A percentile compares a stretch with the other conserved stretches of the same genome.
Conservation (phyloP, 2,113 vertebrate species). For the Pelodiscus sinensis region DNA sequence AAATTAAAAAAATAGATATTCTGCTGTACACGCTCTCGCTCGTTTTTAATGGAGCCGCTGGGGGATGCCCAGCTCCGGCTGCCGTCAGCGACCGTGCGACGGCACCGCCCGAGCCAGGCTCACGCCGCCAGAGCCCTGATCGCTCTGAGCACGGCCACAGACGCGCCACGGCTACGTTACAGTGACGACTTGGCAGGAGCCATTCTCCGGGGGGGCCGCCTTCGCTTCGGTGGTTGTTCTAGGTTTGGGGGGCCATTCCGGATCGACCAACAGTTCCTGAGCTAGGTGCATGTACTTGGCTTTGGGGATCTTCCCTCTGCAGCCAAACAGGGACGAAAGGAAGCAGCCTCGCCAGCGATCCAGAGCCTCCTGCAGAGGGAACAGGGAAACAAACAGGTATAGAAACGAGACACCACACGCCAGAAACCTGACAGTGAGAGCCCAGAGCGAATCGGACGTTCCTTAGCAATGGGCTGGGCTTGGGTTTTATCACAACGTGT, state of each 20-base stretch:
- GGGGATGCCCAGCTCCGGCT: slow-evolving; percentile 12
- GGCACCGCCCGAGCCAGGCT: too few species aligned
- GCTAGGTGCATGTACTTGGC: slow-evolving; percentile 97
- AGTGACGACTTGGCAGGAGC: slow-evolving; percentile 86
- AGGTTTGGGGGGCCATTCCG: slow-evolving; percentile 97
- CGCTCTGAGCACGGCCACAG: slow-evolving; percentile 37
- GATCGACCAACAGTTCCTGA: slow-evolving; percentile 93
- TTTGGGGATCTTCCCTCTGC: slow-evolving; percentile 83
- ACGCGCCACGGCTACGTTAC: slow-evolving; percentile 80
- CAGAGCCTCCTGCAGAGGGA: slow-evolving; percentile 78
- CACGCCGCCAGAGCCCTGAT: slow-evolving; percentile 23
- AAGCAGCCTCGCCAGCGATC: slow-evolving; percentile 78
- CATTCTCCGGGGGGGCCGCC: slow-evolving; percentile 80
- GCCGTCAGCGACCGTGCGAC: slow-evolving; percentile 11
- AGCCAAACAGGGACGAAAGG: slow-evolving; percentile 81
- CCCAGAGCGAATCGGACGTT: background rate
- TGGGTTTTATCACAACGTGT: background rate
- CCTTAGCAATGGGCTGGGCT: too few species aligned
- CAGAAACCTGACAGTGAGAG: background rate
- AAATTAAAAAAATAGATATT: slow-evolving; percentile 42
- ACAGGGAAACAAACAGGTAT: background rate
- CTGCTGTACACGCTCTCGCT: slow-evolving; percentile 20
- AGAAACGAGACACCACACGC: background rate
- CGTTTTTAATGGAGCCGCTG: slow-evolving; percentile 55
- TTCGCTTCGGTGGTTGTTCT: slow-evolving; percentile 96